These are phyloP conservation scores for Mesocentrotus franciscanus DNA, from an alignment of 53 echinoderm and acorn worm species.

Conservation along the genomic window DNA sequence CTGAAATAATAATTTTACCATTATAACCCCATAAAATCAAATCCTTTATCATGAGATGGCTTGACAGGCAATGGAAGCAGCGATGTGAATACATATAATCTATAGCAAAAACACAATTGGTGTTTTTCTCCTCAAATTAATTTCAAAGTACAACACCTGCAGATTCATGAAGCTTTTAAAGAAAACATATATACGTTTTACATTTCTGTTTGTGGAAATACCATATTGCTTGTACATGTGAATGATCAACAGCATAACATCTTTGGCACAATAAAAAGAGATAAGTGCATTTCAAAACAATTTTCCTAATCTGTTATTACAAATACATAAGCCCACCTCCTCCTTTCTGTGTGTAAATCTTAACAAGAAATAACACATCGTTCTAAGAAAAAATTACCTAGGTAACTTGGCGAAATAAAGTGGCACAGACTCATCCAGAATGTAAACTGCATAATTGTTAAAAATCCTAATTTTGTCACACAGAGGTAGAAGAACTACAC, in stretches of 20 bases:
- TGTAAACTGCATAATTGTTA: no score
- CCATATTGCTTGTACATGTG: neutral
- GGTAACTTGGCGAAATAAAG: no score
- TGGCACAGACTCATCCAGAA: no score
- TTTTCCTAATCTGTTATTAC: neutral
- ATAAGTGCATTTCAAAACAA: neutral
- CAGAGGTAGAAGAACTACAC: no score
- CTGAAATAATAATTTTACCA: neutral
- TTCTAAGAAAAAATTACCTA: neutral
- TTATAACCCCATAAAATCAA: neutral
- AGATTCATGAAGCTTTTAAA: neutral
- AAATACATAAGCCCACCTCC: neutral
- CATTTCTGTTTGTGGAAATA: neutral
- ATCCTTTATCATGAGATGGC: neutral
- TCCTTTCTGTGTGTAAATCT: neutral
- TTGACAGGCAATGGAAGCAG: neutral
- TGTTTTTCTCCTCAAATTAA: neutral
- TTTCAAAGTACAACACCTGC: neutral
- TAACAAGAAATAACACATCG: neutral
- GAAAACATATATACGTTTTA: neutral
- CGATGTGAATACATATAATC: neutral
- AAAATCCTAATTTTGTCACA: no score
- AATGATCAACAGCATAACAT: neutral
- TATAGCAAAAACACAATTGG: neutral
- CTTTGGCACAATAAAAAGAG: slow-evolving; percentile 32